phyloP scores from a whole-genome alignment of 2,888 invertebrate genomes.

The Liopterus haemorrhoidalis region DNA sequence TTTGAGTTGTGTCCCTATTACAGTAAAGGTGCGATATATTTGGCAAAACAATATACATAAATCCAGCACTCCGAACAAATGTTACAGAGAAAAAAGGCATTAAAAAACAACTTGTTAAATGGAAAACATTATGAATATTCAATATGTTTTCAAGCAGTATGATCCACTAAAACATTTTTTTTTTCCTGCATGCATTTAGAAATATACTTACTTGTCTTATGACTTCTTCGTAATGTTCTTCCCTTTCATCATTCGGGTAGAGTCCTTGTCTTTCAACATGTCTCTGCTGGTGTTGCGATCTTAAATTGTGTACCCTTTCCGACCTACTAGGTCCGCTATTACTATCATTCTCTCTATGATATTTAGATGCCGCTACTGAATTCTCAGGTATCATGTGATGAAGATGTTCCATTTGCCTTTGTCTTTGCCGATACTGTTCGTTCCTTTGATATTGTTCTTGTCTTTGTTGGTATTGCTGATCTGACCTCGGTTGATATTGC shows the following conservation, averaged over 20 bases:
- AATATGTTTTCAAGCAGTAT: too few relatives aligned
- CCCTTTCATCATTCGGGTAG: constrained; percentile 53
- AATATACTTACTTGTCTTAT: constrained; percentile 40
- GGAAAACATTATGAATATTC: too few relatives aligned
- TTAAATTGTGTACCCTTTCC: constrained; percentile 48
- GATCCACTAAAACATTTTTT: too few relatives aligned
- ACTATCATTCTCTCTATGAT: constrained; percentile 22
- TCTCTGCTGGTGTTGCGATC: constrained; percentile 51
- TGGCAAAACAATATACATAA: too few relatives aligned
- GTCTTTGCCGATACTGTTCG: constrained; percentile 21
- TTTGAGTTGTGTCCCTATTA: too few relatives aligned
- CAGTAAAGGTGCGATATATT: too few relatives aligned
- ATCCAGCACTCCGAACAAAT: too few relatives aligned
- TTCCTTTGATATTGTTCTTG: constrained; percentile 16
- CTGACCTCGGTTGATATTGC: constrained; percentile 28
- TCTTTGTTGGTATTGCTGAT: constrained; percentile 20
- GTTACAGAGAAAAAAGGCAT: too few relatives aligned
- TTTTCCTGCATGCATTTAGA: too few relatives aligned
- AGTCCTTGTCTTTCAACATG: constrained; percentile 54
- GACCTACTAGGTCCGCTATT: constrained; percentile 29
- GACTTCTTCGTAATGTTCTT: constrained; percentile 47
- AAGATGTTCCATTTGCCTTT: constrained; percentile 18
- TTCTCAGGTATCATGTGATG: constrained; percentile 42
- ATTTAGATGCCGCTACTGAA: constrained; percentile 40
- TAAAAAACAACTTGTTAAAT: too few relatives aligned